These are phyloP conservation scores for Amyelois transitella DNA, from an alignment of 1,140 invertebrate species.

Conservation along the genomic window DNA sequence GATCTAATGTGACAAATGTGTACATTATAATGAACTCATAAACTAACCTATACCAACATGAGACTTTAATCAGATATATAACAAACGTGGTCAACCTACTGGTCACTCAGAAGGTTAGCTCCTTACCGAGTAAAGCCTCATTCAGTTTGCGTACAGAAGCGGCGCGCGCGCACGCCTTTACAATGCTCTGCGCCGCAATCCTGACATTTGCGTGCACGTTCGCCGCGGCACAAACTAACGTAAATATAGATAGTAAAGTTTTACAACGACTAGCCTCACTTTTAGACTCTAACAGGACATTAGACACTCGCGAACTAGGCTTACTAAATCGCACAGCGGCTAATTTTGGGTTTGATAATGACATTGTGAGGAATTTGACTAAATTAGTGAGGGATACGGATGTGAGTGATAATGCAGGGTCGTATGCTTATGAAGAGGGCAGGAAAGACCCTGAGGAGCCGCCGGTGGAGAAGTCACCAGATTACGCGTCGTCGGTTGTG, in stretches of 20 bases:
- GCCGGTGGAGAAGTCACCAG: constrained; percentile 52
- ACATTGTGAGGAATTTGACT: constrained; percentile 36
- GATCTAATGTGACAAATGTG: background rate
- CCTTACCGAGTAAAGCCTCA: constrained; percentile 28
- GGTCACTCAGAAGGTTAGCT: background rate
- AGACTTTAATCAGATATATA: constrained; percentile 7
- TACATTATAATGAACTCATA: background rate
- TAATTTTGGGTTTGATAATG: constrained; percentile 37
- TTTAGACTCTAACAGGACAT: constrained; percentile 35
- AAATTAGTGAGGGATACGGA: constrained; percentile 21
- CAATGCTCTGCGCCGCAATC: constrained; percentile 32
- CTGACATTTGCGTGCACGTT: constrained; percentile 40
- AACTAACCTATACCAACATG: background rate
- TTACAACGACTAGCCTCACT: constrained; percentile 28
- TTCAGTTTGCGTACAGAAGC: constrained; percentile 40
- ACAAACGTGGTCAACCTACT: background rate
- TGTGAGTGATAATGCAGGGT: constrained; percentile 21
- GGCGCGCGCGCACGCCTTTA: constrained; percentile 54
- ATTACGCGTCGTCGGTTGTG: constrained; percentile 63
- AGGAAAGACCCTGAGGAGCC: constrained; percentile 18
- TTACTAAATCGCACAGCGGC: constrained; percentile 37
- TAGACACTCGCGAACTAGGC: constrained; percentile 29
- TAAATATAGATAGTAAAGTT: constrained; percentile 37
- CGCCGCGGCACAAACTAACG: constrained; percentile 29
- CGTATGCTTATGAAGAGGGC: constrained; percentile 13